A percentile compares a stretch with the other conserved stretches of the same genome.
Evolutionary conservation across 2,797 vertebrate genomes (phyloP).

Genomic region (Siniperca obscura): DNA sequence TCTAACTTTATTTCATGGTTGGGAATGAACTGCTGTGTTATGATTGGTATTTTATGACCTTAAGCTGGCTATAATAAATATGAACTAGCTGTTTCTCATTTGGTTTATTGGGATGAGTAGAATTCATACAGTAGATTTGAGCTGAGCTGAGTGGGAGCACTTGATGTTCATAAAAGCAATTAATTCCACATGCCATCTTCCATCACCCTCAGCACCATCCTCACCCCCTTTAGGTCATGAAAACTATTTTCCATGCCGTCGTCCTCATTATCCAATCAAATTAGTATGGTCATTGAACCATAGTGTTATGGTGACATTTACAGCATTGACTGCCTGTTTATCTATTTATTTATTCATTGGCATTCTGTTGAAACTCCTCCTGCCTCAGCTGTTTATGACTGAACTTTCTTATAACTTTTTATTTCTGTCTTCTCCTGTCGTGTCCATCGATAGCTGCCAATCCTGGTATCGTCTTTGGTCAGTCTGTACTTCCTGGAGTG

Average conservation of each 20-base stretch:
- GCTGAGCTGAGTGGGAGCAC: slow-evolving; percentile 11
- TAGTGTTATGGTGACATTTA: slow-evolving; percentile 48
- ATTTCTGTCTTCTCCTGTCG: slow-evolving; percentile 24
- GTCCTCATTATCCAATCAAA: slow-evolving; percentile 59
- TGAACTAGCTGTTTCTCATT: slow-evolving; percentile 5
- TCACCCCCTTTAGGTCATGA: slow-evolving; percentile 20
- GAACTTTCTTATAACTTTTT: not conserved
- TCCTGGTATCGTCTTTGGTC: slow-evolving; percentile 94
- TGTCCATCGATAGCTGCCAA: slow-evolving; percentile 88
- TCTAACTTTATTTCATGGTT: slow-evolving; percentile 20
- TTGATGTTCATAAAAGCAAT: slow-evolving; percentile 38
- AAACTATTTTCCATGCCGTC: slow-evolving; percentile 45
- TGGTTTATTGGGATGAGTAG: slow-evolving; percentile 1
- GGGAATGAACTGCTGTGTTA: slow-evolving; percentile 12
- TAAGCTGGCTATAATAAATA: slow-evolving; percentile 11
- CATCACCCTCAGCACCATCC: slow-evolving; percentile 13
- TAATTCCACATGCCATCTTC: slow-evolving; percentile 36
- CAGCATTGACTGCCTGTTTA: slow-evolving; percentile 33
- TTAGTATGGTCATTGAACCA: slow-evolving; percentile 61
- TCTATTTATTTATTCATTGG: slow-evolving; percentile 57
- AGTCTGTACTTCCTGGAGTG: slow-evolving; percentile 98
- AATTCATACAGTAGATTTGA: not conserved
- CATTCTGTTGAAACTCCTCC: slow-evolving; percentile 26
- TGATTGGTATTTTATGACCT: slow-evolving; percentile 15
- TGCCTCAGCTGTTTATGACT: slow-evolving; percentile 30